Evolutionary conservation across 2,888 invertebrate genomes (phyloP).

Genomic region (Colletes collaris): DNA sequence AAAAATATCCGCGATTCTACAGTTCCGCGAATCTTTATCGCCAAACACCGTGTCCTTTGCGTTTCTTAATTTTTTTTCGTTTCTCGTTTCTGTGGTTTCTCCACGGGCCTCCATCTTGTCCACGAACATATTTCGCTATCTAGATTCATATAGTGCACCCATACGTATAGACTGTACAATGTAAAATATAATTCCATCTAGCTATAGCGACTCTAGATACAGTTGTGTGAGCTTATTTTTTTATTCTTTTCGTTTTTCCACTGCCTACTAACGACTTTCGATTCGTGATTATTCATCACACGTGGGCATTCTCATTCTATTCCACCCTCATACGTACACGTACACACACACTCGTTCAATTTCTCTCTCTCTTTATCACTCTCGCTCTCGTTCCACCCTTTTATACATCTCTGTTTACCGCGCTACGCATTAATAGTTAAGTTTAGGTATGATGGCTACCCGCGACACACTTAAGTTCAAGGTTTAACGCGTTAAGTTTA

Average conservation of each 20-base stretch:
- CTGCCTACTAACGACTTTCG: slow-evolving; percentile 33
- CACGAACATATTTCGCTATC: slow-evolving; percentile 70
- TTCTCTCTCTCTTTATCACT: not conserved
- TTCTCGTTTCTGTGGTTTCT: slow-evolving; percentile 1
- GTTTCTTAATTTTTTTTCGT: not conserved
- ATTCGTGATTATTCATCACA: slow-evolving; percentile 11
- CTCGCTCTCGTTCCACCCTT: slow-evolving; percentile 1
- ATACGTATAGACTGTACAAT: slow-evolving; percentile 79
- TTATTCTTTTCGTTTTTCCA: slow-evolving; percentile 37
- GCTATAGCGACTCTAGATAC: slow-evolving; percentile 77
- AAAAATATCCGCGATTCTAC: slow-evolving; percentile 51
- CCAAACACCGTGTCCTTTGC: slow-evolving; percentile 6
- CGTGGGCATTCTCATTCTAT: not conserved
- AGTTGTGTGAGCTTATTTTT: slow-evolving; percentile 70
- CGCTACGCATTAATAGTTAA: slow-evolving; percentile 45
- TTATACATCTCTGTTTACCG: slow-evolving; percentile 7
- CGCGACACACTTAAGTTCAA: slow-evolving; percentile 59
- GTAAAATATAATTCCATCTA: slow-evolving; percentile 83
- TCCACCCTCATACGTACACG: not conserved
- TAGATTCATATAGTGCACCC: slow-evolving; percentile 71
- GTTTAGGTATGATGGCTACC: slow-evolving; percentile 38
- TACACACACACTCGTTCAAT: not conserved
- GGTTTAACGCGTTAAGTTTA: slow-evolving; percentile 60
- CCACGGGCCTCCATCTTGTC: not conserved
- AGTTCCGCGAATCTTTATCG: slow-evolving; percentile 24